Percentiles rank a stretch among this genome's conserved stretches.
phyloP scores from a whole-genome alignment of 2,888 invertebrate species.

The Cheilosia vernalis region DNA sequence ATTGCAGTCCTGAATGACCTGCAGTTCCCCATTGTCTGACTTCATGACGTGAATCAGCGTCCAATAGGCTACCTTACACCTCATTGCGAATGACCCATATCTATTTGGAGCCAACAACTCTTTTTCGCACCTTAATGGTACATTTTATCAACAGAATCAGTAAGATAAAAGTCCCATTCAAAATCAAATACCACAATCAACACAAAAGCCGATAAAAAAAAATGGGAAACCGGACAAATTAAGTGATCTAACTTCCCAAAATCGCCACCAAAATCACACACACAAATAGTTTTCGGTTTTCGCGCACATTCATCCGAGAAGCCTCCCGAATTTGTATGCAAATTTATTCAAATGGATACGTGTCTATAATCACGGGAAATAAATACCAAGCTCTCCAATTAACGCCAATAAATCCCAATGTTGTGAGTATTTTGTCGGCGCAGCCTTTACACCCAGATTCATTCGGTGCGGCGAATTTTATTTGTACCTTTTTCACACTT shows the following conservation, averaged over 20 bases:
- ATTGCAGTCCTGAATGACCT: no score
- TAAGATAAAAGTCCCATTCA: no score
- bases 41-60: no score
- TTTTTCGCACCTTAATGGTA: no score
- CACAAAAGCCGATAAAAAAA: background rate
- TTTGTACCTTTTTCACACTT: slow-evolving; percentile 71
- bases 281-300: background rate
- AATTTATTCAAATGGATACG: background rate
- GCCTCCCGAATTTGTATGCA: background rate
- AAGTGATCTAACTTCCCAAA: background rate
- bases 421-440: slow-evolving; percentile 64
- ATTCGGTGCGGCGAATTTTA: slow-evolving; percentile 34
- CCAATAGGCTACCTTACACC: no score
- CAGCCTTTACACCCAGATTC: slow-evolving; percentile 2
- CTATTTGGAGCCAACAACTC: no score
- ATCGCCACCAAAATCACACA: background rate
- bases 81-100: no score
- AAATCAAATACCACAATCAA: no score
- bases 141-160: no score
- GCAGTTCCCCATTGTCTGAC: no score
- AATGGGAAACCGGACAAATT: background rate
- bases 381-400: slow-evolving; percentile 41
- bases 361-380: background rate
- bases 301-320: no score
- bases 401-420: slow-evolving; percentile 64